Percentiles rank a stretch among this genome's conserved stretches.
phyloP scores from a whole-genome alignment of 2,797 vertebrate species.

The Oceanodroma leucorhoa region DNA sequence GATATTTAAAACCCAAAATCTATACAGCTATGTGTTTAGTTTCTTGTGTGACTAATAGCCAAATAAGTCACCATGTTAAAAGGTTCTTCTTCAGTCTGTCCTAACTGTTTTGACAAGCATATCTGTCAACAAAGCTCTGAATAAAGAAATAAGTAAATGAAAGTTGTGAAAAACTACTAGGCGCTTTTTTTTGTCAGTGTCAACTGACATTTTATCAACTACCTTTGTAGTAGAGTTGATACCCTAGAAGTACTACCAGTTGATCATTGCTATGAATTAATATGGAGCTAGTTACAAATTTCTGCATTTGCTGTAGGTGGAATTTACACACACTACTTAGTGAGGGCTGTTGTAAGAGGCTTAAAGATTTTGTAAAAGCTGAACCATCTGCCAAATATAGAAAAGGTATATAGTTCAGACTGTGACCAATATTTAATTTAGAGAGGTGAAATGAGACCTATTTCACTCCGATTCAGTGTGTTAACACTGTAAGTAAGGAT shows the following conservation, averaged over 20 bases:
- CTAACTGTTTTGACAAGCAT: background rate
- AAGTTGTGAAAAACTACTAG: background rate
- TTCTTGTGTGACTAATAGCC: slow-evolving; percentile 18
- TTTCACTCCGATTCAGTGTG: background rate
- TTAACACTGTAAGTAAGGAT: background rate
- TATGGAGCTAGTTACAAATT: background rate
- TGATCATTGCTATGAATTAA: background rate
- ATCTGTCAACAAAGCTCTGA: background rate
- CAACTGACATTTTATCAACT: background rate
- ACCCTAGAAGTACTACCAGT: background rate
- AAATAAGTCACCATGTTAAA: slow-evolving; percentile 31
- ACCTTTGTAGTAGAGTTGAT: background rate
- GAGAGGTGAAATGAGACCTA: background rate
- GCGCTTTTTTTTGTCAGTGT: background rate
- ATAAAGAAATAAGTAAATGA: background rate
- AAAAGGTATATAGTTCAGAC: background rate
- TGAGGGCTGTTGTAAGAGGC: background rate
- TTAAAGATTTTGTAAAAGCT: background rate
- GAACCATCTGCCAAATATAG: background rate
- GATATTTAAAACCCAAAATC: background rate
- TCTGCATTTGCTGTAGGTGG: background rate
- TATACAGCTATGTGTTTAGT: background rate
- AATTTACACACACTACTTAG: background rate
- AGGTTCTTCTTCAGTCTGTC: background rate
- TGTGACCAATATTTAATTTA: background rate